These are phyloP conservation scores for Mustelus asterias DNA, from an alignment of 2,113 vertebrate genomes.

Conservation along the genomic window DNA sequence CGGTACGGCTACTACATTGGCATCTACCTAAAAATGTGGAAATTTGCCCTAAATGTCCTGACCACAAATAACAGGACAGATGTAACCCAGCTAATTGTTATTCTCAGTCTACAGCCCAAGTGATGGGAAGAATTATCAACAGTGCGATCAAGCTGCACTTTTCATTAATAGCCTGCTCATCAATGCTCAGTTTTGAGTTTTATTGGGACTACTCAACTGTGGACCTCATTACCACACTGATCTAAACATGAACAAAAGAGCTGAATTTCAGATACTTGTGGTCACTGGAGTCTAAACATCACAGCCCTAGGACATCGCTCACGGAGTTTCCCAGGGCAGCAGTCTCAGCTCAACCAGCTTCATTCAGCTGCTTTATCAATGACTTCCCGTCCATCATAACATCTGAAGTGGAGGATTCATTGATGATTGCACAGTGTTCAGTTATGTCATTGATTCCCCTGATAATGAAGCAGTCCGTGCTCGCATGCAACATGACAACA, in stretches of 20 bases:
- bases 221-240: background rate
- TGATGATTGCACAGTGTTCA: background rate
- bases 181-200: background rate
- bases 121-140: background rate
- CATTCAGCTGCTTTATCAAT: background rate
- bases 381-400: background rate
- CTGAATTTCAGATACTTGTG: background rate
- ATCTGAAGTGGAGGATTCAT: background rate
- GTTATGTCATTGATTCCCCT: background rate
- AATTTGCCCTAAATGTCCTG: background rate
- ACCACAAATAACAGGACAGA: background rate
- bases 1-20: background rate
- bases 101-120: background rate
- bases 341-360: background rate
- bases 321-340: background rate
- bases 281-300: background rate
- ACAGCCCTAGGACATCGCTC: background rate
- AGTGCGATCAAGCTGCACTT: background rate
- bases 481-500: background rate
- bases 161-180: background rate
- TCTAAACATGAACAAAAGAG: background rate
- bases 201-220: background rate
- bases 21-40: background rate
- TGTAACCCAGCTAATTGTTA: background rate
- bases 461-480: background rate